phyloP scores from a whole-genome alignment of 2,113 vertebrate genomes.

The Phylloscopus whistleri region DNA sequence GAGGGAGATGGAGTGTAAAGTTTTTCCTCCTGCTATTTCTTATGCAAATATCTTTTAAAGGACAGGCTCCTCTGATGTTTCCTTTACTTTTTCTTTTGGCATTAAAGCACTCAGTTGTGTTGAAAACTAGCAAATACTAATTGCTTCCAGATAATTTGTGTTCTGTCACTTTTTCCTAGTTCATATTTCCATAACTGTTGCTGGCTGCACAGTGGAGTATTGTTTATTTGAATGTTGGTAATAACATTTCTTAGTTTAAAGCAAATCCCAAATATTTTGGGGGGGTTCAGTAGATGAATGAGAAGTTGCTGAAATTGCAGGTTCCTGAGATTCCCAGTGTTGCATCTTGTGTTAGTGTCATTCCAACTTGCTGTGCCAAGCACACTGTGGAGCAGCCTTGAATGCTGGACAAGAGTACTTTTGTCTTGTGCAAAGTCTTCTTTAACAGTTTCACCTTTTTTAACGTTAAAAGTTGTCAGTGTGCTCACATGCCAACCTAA shows the following conservation, averaged over 20 bases:
- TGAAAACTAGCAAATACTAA: not conserved
- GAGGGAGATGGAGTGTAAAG: not conserved
- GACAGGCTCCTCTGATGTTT: not conserved
- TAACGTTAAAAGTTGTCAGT: not conserved
- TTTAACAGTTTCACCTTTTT: not conserved
- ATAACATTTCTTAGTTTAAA: not conserved
- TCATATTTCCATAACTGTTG: not conserved
- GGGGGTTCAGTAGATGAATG: not conserved
- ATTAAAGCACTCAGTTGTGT: not conserved
- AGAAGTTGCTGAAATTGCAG: not conserved
- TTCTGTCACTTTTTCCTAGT: not conserved
- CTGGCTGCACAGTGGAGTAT: not conserved
- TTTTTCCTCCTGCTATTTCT: not conserved
- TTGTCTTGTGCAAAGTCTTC: not conserved
- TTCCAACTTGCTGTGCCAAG: not conserved
- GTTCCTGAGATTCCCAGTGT: not conserved
- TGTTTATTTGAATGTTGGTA: not conserved
- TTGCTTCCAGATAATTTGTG: not conserved
- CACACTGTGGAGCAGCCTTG: not conserved
- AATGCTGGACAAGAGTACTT: not conserved
- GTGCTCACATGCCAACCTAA: not conserved
- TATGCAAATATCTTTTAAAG: not conserved
- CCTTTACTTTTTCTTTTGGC: not conserved
- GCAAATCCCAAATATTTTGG: not conserved
- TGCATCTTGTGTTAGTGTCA: not conserved